These are phyloP conservation scores for Acheta domesticus DNA, from an alignment of 2,888 invertebrate species.

Conservation along the genomic window DNA sequence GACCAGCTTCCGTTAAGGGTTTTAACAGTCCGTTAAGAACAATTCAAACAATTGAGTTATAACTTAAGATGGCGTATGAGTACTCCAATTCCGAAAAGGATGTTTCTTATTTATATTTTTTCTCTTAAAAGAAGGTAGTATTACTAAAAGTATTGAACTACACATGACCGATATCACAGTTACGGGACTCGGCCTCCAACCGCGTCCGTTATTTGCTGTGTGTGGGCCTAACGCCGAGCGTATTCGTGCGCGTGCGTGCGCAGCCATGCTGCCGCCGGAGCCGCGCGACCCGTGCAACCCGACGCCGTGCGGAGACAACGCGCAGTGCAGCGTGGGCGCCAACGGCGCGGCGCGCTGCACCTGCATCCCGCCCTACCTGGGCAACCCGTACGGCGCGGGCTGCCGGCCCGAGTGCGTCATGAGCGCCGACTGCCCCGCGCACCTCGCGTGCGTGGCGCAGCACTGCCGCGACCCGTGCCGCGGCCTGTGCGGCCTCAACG, in stretches of 20 bases:
- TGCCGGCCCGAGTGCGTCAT: slow-evolving; percentile 82
- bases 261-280: slow-evolving; percentile 25
- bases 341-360: slow-evolving; percentile 69
- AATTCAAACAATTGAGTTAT: too few species aligned
- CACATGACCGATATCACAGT: too few species aligned
- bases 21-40: too few species aligned
- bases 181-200: too few species aligned
- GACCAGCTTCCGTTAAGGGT: too few species aligned
- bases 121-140: too few species aligned
- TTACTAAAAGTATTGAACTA: too few species aligned
- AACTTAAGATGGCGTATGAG: too few species aligned
- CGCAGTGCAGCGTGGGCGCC: slow-evolving; percentile 64
- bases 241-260: neutral
- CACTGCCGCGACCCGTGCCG: slow-evolving; percentile 84
- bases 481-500: slow-evolving; percentile 77
- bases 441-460: slow-evolving; percentile 75
- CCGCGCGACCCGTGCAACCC: slow-evolving; percentile 65
- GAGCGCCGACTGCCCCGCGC: slow-evolving; percentile 74
- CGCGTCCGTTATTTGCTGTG: too few species aligned
- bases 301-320: slow-evolving; percentile 81
- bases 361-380: slow-evolving; percentile 85
- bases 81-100: too few species aligned
- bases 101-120: too few species aligned
- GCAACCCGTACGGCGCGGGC: slow-evolving; percentile 80
- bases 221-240: too few species aligned